Evolutionary conservation across 1,140 invertebrate genomes (phyloP).

Genomic region (Achatina immaculata): DNA sequence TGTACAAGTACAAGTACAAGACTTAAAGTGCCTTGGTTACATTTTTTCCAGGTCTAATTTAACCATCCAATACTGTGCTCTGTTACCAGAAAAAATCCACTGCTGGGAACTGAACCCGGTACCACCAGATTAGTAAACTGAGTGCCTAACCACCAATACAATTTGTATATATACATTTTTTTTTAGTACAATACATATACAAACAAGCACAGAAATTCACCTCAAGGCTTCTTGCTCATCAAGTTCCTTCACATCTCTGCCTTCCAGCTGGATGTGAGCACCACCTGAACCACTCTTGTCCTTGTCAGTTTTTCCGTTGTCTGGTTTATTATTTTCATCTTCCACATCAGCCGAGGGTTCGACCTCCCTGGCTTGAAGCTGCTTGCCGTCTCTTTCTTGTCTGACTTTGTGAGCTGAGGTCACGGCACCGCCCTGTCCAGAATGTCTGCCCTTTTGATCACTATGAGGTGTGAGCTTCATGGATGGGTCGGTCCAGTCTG

Average conservation of each 20-base stretch:
- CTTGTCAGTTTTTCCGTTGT: background rate
- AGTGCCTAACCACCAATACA: no score
- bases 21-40: no score
- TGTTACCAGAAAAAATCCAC: no score
- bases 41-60: no score
- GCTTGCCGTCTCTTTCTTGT: conserved; percentile 1
- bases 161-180: no score
- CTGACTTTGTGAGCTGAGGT: background rate
- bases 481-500: background rate
- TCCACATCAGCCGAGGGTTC: background rate
- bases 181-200: no score
- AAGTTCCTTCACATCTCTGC: conserved; percentile 41
- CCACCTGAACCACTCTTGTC: background rate
- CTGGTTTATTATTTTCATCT: background rate
- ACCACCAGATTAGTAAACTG: no score
- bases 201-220: no score
- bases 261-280: background rate
- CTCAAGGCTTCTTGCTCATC: conserved; percentile 46
- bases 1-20: no score
- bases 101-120: no score
- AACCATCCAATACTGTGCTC: no score
- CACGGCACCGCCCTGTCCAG: no score
- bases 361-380: background rate
- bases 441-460: background rate
- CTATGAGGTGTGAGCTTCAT: background rate